These are phyloP conservation scores for Diplolepis rosae DNA, from an alignment of 2,888 invertebrate species.

Conservation along the genomic window DNA sequence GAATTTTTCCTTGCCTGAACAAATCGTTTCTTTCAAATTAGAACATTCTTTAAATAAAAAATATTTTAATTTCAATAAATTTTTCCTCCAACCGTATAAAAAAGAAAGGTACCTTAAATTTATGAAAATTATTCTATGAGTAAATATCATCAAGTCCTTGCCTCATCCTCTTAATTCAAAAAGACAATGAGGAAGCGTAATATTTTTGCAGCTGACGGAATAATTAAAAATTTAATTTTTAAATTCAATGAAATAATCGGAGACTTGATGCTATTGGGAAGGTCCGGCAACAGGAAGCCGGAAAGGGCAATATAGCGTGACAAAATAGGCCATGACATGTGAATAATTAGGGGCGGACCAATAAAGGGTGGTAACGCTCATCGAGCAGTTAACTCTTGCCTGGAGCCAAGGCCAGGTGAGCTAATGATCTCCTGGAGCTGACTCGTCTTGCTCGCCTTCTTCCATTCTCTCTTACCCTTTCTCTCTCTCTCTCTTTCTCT, in stretches of 20 bases:
- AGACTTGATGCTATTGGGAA: not conserved
- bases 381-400: slow-evolving; percentile 54
- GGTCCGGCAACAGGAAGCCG: slow-evolving; percentile 25
- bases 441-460: slow-evolving; percentile 32
- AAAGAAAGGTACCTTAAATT: too few species aligned
- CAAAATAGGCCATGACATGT: slow-evolving; percentile 37
- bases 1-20: too few species aligned
- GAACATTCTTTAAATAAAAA: too few species aligned
- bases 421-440: slow-evolving; percentile 65
- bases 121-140: too few species aligned
- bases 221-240: not conserved
- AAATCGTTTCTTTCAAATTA: too few species aligned
- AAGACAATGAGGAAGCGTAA: too few species aligned
- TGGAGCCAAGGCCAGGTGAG: slow-evolving; percentile 57
- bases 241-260: not conserved
- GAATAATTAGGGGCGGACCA: slow-evolving; percentile 54
- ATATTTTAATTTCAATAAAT: too few species aligned
- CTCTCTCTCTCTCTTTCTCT: slow-evolving; percentile 21
- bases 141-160: too few species aligned
- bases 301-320: slow-evolving; percentile 38
- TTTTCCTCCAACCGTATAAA: too few species aligned
- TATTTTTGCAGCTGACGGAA: too few species aligned
- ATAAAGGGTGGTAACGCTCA: slow-evolving; percentile 60
- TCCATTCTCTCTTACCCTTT: not conserved
- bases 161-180: too few species aligned